Evolutionary conservation across 1,140 invertebrate genomes (phyloP).

Genomic region (Micrasema longulum): DNA sequence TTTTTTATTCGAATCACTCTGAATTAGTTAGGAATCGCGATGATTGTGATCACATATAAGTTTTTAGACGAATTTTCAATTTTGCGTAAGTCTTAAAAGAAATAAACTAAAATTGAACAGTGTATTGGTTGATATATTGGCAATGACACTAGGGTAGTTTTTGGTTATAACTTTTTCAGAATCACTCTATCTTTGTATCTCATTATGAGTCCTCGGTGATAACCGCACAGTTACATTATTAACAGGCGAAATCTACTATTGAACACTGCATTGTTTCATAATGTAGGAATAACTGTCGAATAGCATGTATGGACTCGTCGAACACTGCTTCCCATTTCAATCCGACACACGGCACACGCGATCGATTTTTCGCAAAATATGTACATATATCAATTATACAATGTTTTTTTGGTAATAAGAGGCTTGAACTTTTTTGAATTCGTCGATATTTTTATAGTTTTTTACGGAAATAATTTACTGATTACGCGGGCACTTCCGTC

Average conservation of each 20-base stretch:
- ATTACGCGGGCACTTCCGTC: conserved; percentile 42
- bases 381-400: neutral
- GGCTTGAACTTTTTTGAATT: neutral
- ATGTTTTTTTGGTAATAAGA: neutral
- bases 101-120: too few species aligned
- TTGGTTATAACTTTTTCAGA: conserved; percentile 28
- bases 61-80: neutral
- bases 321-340: conserved; percentile 30
- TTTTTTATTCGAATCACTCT: too few species aligned
- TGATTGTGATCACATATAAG: neutral
- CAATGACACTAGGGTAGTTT: conserved; percentile 11
- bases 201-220: conserved; percentile 26
- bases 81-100: neutral
- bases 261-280: conserved; percentile 20
- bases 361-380: neutral
- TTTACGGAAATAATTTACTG: conserved; percentile 37
- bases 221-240: conserved; percentile 17
- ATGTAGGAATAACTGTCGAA: conserved; percentile 30
- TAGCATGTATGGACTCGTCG: conserved; percentile 37
- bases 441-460: neutral
- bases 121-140: too few species aligned
- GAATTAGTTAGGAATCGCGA: neutral
- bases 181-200: conserved; percentile 16
- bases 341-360: neutral
- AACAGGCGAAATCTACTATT: neutral